Evolutionary conservation across 2,888 invertebrate genomes (phyloP).

Genomic region (Macrosiphum euphorbiae): DNA sequence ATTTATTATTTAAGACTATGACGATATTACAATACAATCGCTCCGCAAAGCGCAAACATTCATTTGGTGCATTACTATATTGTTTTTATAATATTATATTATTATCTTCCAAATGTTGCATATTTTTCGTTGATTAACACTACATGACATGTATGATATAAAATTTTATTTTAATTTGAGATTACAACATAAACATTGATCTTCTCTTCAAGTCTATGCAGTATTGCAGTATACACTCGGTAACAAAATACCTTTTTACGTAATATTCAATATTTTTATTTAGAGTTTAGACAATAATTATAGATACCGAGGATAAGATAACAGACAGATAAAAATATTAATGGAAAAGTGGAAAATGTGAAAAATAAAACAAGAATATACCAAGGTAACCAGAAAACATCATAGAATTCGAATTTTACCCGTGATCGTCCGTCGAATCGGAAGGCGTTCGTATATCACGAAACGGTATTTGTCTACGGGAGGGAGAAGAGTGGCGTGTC

Average conservation of each 20-base stretch:
- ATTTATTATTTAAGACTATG: not conserved
- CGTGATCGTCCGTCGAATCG: slow-evolving; percentile 25
- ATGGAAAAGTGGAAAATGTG: not conserved
- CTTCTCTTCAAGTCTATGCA: not conserved
- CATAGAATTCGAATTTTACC: not conserved
- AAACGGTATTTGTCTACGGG: not conserved
- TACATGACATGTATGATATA: not conserved
- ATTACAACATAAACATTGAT: not conserved
- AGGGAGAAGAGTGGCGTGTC: not conserved
- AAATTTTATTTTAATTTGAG: not conserved
- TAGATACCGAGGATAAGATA: not conserved
- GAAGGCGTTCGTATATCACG: slow-evolving; percentile 55
- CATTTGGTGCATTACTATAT: not conserved
- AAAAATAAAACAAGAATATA: not conserved
- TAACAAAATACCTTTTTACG: not conserved
- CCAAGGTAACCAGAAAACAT: not conserved
- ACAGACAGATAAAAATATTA: not conserved
- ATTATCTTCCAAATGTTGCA: not conserved
- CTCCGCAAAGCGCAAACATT: not conserved
- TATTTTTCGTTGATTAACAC: not conserved
- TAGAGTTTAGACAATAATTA: not conserved
- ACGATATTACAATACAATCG: not conserved
- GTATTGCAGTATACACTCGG: too few species aligned
- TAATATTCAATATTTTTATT: not conserved
- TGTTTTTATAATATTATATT: not conserved